Base-by-base conservation (phyloP, 2,888 invertebrate species). In the Tenthredo livida region DNA sequence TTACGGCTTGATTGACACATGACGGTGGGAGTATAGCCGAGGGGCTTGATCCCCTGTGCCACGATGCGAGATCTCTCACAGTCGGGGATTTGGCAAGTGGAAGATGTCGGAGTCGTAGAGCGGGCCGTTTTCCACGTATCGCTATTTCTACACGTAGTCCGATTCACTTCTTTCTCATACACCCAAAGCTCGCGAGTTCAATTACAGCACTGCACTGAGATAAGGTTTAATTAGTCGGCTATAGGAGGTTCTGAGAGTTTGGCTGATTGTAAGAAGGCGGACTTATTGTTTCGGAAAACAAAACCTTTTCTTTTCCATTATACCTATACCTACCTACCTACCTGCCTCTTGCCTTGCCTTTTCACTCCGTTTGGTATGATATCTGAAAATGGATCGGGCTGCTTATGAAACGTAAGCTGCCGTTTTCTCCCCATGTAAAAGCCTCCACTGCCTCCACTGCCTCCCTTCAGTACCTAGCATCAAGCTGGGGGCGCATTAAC, bases 401-500 rank as follows among this genome's bases (percentile, higher is more conserved):
- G 67, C 83, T 83, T 25, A 43, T 37, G 83, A 50, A 83, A 83
- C 83, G 83, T 83, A 65, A 83, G 65, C 83, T 47, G 47, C 17
- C 17, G 47, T 67, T 83, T 83, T 83, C 43, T 25, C 83, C 67
- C 67, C 61, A 29, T 47, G 67, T 47, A 50, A 67, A 70, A 67
- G 67, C 33, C 67, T 83, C 15, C 67, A n/a, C 43, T 67, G 67
- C 33, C 67, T 83, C 15, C 67, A n/a, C 43, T 67, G 17, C 47
- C 21, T 33, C 83, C 47, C 21, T 25, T n/a, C 47, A 6, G 50
- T 77, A 77, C 85, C 88, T 88, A 89, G 91, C 93, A 91, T 92
- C 92, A 91, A 92, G 92, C 91, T 91, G 91, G 90, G 91, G 83
- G 67, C 65, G 92, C 93, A 93, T 93, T 93, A 93, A 89, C 91